Base-by-base conservation (phyloP, 2,797 vertebrate genomes). In the Taeniopygia guttata region DNA sequence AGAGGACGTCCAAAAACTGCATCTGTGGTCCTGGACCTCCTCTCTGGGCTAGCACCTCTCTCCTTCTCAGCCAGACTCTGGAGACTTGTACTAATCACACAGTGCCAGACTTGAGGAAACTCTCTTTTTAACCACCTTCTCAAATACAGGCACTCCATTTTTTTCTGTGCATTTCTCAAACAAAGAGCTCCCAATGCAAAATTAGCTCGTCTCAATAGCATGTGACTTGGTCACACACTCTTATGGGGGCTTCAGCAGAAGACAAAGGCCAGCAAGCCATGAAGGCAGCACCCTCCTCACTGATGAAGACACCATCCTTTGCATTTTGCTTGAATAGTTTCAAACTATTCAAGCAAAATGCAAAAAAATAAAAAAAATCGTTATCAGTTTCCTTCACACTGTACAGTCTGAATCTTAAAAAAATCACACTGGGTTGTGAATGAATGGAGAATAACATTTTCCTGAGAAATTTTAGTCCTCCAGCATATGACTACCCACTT, bases 171-270 rank as follows among this genome's bases (percentile, higher is more conserved):
- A 21, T 62, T 82, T 70, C 45, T 74, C 42, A 56, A 51, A 40
- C 25, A 91, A 85, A 0, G 2, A 83, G 16, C 5, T 80, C 32
- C 30, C 32, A 60, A 10, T 60, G 38, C n/a, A 91, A 78, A 89
- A 55, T 51, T 63, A 72, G 40, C 40, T n/a, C 1, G 1, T 40
- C 27, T 70, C 36, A 10, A 14, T 13, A 32, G 27, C 8, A 10
- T 4, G 20, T 0, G 16, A 18, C 8, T 70, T 56, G 48, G 36
- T 51, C 7, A 0, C 5, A 2, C 16, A 32, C 5, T 29, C 58
- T 54, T 27, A 22, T 3, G 45, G 38, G 30, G 30, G 19, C 27
- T 45, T 69, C 48, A 77, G 43, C 42, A 72, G 54, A 42, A 70
- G 58, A 30, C 1, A 2, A 77, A 70, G 42, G n/a, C 10, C 58